Evolutionary conservation across 2,888 invertebrate species (phyloP).

Genomic region (Meteorus colon): DNA sequence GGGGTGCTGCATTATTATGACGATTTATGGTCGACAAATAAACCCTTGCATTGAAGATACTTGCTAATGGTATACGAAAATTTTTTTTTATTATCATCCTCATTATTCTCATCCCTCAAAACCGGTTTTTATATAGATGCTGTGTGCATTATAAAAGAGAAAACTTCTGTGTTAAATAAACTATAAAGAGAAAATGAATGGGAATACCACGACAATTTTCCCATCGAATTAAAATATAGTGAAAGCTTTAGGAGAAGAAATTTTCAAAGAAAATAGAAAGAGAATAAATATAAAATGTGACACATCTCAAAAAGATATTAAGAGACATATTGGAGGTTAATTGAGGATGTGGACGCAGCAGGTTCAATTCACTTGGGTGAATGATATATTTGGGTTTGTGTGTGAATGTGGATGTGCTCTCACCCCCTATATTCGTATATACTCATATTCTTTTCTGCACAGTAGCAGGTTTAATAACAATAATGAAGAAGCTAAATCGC

Average conservation of each 20-base stretch:
- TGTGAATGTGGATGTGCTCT: neutral
- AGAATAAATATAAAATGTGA: slow-evolving; percentile 9
- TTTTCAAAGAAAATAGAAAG: neutral
- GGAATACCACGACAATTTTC: slow-evolving; percentile 2
- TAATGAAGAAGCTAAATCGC: slow-evolving; percentile 52
- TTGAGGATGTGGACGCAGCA: slow-evolving; percentile 31
- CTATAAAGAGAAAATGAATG: slow-evolving; percentile 5
- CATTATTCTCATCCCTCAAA: neutral
- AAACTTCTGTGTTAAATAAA: neutral
- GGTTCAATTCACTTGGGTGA: slow-evolving; percentile 14
- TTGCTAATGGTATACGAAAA: slow-evolving; percentile 35
- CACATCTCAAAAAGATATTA: slow-evolving; percentile 10
- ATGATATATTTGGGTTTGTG: neutral
- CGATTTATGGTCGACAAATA: slow-evolving; percentile 47
- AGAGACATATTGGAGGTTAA: slow-evolving; percentile 35
- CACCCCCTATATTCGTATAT: neutral
- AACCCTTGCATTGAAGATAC: slow-evolving; percentile 48
- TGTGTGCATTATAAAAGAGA: neutral
- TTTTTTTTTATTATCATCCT: slow-evolving; percentile 22
- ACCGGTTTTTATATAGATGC: slow-evolving; percentile 23
- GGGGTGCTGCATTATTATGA: slow-evolving; percentile 42
- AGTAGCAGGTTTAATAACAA: slow-evolving; percentile 51
- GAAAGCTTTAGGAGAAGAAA: neutral
- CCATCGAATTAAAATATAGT: slow-evolving; percentile 11
- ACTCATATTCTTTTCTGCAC: slow-evolving; percentile 34